Evolutionary conservation across 2,113 vertebrate species (phyloP).

Genomic region (Onychorhynchus coronatus): DNA sequence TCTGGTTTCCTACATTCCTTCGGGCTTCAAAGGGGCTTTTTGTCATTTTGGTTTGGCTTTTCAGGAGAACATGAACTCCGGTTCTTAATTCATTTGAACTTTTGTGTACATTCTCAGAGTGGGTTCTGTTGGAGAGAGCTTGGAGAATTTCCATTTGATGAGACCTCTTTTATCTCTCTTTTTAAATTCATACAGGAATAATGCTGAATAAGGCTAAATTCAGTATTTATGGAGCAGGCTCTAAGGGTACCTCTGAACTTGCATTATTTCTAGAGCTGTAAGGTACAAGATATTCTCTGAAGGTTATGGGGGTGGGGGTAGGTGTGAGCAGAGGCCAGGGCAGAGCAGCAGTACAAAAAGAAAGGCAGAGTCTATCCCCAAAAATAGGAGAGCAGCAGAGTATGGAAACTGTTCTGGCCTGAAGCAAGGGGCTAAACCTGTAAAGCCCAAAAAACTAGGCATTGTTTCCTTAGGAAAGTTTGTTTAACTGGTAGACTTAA

Average conservation of each 20-base stretch:
- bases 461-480: neutral
- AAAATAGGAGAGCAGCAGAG: neutral
- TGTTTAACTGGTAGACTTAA: conserved; percentile 30
- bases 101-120: neutral
- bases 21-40: neutral
- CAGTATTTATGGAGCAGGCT: neutral
- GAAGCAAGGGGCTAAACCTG: neutral
- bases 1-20: neutral
- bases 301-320: accelerated
- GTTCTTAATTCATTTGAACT: neutral
- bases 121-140: neutral
- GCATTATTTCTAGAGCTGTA: neutral
- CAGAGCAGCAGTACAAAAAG: neutral
- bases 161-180: neutral
- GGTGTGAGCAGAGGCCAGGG: neutral
- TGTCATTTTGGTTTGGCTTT: neutral
- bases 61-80: neutral
- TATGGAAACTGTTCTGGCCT: neutral
- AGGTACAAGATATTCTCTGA: neutral
- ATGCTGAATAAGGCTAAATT: neutral
- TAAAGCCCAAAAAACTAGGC: neutral
- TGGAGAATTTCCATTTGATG: neutral
- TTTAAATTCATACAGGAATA: neutral
- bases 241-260: neutral
- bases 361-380: neutral